These are phyloP conservation scores for Eulemur macaco DNA, from an alignment of 2,113 vertebrate species.

Conservation along the genomic window DNA sequence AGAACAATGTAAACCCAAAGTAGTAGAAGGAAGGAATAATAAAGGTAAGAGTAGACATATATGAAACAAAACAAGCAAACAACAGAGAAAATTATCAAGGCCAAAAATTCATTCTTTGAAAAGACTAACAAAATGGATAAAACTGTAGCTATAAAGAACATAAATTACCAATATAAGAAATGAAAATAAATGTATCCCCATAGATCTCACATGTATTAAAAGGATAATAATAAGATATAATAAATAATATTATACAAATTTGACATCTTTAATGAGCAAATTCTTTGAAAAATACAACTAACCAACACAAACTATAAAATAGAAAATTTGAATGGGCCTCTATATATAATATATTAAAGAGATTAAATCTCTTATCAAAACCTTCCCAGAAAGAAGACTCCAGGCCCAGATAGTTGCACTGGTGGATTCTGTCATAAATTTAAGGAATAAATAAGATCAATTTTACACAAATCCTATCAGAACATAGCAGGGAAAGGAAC, in stretches of 20 bases:
- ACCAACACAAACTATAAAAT: neutral
- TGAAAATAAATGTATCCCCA: neutral
- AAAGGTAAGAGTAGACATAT: neutral
- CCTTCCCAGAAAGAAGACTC: neutral
- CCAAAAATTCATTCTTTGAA: neutral
- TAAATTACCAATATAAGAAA: neutral
- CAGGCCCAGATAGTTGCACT: neutral
- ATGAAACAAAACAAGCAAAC: neutral
- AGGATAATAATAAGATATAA: conserved; percentile 7
- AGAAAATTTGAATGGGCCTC: neutral
- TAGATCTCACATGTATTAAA: neutral
- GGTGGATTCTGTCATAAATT: neutral
- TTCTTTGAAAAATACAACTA: neutral
- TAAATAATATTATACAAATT: neutral
- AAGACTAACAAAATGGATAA: neutral
- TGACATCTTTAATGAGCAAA: neutral
- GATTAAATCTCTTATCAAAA: neutral
- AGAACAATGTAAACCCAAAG: neutral
- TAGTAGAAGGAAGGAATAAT: neutral
- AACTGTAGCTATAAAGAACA: neutral
- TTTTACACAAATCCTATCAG: neutral
- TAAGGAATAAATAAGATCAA: neutral
- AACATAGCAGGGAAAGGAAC: neutral
- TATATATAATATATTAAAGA: neutral
- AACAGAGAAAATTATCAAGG: neutral